Base-by-base conservation (phyloP, 2,797 vertebrate genomes). In the Coccyzus lansbergi region DNA sequence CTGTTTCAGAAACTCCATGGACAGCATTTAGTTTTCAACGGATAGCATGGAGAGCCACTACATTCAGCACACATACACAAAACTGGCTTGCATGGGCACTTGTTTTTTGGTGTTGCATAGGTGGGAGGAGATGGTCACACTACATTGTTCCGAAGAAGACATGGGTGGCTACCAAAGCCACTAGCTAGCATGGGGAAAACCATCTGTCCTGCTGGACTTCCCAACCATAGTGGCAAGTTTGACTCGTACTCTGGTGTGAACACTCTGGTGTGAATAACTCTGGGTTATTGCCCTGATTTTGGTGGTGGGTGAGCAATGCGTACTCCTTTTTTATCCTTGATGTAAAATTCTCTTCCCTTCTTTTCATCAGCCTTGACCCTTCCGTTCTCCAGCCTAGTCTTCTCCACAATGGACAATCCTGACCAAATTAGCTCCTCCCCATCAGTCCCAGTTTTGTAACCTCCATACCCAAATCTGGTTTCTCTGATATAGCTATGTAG, bases 261-360 rank as follows among this genome's bases (percentile, higher is more conserved):
- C 36, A 62, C 49, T 79, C 42, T 20, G 28, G 3, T 79, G 26
- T 68, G 67, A 90, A 26, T 36, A 62, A n/a, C n/a, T n/a, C n/a
- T 75, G 29, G 7, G 28, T 82, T 80, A 53, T 42, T 58, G 24
- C 25, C 48, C 38, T 68, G 36, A 81, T 79, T 90, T 62, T 10
- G 4, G 8, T 48, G 65, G 14, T 7, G 10, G 38, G 29, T 65
- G 36, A 55, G 21, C 26, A 77, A 74, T 2, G 2, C 0, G 0
- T 46, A 40, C 12, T 34, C 25, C 22, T 6, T 65, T 65, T 46
- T 80, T 65, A 4, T 14, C 9, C 26, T 90, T 80, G 8, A 69
- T 83, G 46, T 24, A 8, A 8, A 14, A 29, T 76, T 90, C 28
- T 76, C 3, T 1, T 36, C 22, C 42, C 19, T 49, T 58, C 42